A percentile compares a stretch with the other conserved stretches of the same genome.
Conservation (phyloP, 2,113 vertebrate species). For the Malurus alboscapulatus region DNA sequence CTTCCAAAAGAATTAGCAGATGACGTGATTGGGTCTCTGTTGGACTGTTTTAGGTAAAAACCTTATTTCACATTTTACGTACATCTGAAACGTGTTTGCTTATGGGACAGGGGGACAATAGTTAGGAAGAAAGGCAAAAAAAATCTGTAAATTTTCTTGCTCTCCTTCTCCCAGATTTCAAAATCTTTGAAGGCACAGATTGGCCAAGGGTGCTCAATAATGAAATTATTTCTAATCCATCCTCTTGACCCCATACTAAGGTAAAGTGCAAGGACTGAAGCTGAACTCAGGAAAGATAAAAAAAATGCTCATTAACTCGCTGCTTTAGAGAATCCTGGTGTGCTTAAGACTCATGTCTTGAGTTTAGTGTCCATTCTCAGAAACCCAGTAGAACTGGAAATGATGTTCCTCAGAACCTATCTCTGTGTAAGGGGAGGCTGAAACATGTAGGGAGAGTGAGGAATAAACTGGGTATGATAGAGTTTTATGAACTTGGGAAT, state of each 20-base stretch:
- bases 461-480: not conserved
- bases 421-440: not conserved
- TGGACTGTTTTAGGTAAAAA: slow-evolving; percentile 91
- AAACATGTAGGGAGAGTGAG: not conserved
- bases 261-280: not conserved
- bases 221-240: not conserved
- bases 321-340: not conserved
- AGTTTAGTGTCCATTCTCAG: not conserved
- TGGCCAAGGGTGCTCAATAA: not conserved
- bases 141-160: not conserved
- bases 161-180: not conserved
- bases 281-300: not conserved
- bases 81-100: not conserved
- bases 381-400: not conserved
- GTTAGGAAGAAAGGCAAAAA: not conserved
- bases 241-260: not conserved
- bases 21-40: slow-evolving; percentile 91
- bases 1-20: slow-evolving; percentile 92
- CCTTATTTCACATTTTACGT: not conserved
- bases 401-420: not conserved
- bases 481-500: not conserved
- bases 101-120: not conserved
- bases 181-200: not conserved
- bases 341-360: not conserved
- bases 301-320: not conserved